Conservation (phyloP, 1,140 invertebrate genomes). For the Drosophila oshimai region DNA sequence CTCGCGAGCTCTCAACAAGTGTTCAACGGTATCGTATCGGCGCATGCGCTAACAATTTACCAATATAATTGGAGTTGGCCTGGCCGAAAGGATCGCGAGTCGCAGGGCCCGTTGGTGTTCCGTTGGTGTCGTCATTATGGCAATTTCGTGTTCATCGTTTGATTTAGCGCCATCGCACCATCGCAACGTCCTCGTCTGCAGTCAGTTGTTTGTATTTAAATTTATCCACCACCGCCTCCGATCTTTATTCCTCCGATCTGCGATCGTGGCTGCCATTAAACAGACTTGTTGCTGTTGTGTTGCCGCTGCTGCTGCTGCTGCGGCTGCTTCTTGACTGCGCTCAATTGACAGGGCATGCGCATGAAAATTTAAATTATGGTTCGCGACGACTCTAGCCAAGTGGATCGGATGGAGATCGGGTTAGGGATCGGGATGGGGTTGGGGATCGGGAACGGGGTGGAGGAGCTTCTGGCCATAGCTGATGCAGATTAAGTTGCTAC, state of each 20-base stretch:
- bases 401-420: neutral
- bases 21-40: constrained; percentile 17
- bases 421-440: neutral
- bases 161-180: constrained; percentile 66
- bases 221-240: constrained; percentile 14
- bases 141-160: constrained; percentile 72
- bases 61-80: constrained; percentile 50
- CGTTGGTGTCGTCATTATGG: constrained; percentile 65
- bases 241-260: neutral
- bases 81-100: constrained; percentile 2
- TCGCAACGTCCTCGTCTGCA: constrained; percentile 6
- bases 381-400: constrained; percentile 13
- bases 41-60: constrained; percentile 36
- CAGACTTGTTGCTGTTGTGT: constrained; percentile 51
- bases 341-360: constrained; percentile 59
- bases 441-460: neutral
- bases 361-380: constrained; percentile 69
- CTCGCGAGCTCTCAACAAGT: constrained; percentile 57
- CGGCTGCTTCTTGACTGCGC: constrained; percentile 40
- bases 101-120: too few species aligned
- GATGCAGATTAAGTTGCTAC: constrained; percentile 49
- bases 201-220: constrained; percentile 64
- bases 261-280: constrained; percentile 49
- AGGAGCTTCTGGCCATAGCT: constrained; percentile 4
- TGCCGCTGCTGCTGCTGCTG: neutral